Evolutionary conservation across 2,113 vertebrate genomes (phyloP), one percentile per base, ranked within the genome.

Genomic region (Burhinus oedicnemus): DNA sequence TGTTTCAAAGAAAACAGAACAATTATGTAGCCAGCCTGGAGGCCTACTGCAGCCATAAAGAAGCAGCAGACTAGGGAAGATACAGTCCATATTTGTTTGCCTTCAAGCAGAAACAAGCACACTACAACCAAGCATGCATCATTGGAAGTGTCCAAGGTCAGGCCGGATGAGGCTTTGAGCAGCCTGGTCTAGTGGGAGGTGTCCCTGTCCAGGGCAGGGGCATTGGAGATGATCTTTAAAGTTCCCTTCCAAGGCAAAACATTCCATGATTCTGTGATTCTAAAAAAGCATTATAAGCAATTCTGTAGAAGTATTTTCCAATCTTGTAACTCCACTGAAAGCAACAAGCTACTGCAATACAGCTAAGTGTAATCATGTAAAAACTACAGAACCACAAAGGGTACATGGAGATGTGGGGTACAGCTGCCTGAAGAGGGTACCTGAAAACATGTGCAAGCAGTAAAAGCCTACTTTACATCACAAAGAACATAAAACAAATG

Each of bases 1-100:
- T 91, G 79, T 94, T 96, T 93, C 74, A 93, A 93, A 94, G 95
- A 40, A 94, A 95, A 93, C 49, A 57, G 57, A 82, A 61, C 2
- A 9, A 54, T 86, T 76, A 17, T 0, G 5, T 1, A 40, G 91
- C 52, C 74, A 68, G 45, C 75, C 77, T 60, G 62, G 27, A 27
- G 34, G 44, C 32, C 49, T 66, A 61, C 0, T 52, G 61, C 54
- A 45, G 82, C 58, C 82, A 42, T 26, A 69, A 77, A 80, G 78
- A 6, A 91, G 64, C 29, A 81, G 72, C 64, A 85, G 61, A 45
- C 1, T 2, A 20, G 36, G 68, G 72, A 47, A 84, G 58, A 74
- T 32, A 52, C 0, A 80, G 75, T 26, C 62, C 8, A 0, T 29
- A 11, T 22, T 55, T 70, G 42, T 52, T n/a, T 77, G 68, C 49